These are phyloP conservation scores for Callospermophilus lateralis DNA, from an alignment of 2,113 vertebrate genomes.

Conservation along the genomic window DNA sequence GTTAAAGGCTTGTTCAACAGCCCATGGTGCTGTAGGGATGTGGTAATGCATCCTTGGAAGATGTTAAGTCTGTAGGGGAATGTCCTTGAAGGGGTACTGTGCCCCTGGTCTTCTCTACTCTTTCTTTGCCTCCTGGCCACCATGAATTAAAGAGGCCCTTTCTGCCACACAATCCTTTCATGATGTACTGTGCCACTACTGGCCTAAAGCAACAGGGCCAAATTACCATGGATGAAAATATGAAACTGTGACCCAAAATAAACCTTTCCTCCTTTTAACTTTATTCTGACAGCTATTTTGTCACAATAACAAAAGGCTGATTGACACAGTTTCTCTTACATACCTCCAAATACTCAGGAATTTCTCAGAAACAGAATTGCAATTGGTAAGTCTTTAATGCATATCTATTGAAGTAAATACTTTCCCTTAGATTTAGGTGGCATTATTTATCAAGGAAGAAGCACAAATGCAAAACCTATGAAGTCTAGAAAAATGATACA, in stretches of 20 bases:
- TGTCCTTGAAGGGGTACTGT: no score
- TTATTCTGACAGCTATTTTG: not conserved
- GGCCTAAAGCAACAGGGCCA: not conserved
- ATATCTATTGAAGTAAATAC: not conserved
- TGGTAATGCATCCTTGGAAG: not conserved
- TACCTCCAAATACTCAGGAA: not conserved
- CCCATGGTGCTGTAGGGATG: not conserved
- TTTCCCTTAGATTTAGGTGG: not conserved
- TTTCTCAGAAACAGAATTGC: not conserved
- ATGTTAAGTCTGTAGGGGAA: not conserved
- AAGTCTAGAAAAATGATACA: not conserved
- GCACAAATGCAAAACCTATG: not conserved
- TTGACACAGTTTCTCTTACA: not conserved
- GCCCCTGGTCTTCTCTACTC: not conserved
- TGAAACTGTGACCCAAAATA: not conserved
- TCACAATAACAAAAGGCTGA: not conserved
- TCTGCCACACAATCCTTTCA: not conserved
- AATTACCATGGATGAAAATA: not conserved
- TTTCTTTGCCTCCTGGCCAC: not conserved
- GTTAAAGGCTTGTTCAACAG: not conserved
- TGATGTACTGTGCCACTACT: not conserved
- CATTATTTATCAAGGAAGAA: not conserved
- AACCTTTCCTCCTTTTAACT: not conserved
- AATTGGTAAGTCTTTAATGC: not conserved
- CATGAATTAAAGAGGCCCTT: no score